Evolutionary conservation across 2,113 vertebrate species (phyloP).

Genomic region (Ailurus styani): DNA sequence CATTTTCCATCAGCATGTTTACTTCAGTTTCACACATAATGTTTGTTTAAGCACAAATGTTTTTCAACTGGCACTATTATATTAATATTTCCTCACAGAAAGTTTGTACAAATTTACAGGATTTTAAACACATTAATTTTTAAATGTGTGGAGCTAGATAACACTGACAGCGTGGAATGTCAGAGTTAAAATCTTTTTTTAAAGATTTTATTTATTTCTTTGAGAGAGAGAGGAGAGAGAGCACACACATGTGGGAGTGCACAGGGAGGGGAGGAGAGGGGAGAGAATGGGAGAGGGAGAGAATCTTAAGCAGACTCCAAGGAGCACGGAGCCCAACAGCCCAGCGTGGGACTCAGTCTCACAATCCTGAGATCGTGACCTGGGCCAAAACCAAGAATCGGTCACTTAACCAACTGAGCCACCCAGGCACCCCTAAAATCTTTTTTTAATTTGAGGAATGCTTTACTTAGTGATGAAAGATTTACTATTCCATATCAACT

Average conservation of each 20-base stretch:
- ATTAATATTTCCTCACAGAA: background rate
- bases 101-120: background rate
- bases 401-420: background rate
- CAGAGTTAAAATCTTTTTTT: background rate
- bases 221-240: background rate
- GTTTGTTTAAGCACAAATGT: slow-evolving; percentile 9
- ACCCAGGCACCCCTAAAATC: background rate
- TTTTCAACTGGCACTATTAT: background rate
- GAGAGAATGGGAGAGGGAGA: background rate
- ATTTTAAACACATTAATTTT: background rate
- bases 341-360: background rate
- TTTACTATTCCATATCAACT: background rate
- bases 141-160: background rate
- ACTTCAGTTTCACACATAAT: background rate
- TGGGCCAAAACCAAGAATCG: background rate
- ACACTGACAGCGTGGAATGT: background rate
- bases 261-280: background rate
- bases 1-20: background rate
- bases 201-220: background rate
- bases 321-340: background rate
- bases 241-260: background rate
- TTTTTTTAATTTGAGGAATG: background rate
- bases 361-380: background rate
- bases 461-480: background rate
- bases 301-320: background rate